phyloP scores from a whole-genome alignment of 2,888 invertebrate species.

The Mythimna loreyi region DNA sequence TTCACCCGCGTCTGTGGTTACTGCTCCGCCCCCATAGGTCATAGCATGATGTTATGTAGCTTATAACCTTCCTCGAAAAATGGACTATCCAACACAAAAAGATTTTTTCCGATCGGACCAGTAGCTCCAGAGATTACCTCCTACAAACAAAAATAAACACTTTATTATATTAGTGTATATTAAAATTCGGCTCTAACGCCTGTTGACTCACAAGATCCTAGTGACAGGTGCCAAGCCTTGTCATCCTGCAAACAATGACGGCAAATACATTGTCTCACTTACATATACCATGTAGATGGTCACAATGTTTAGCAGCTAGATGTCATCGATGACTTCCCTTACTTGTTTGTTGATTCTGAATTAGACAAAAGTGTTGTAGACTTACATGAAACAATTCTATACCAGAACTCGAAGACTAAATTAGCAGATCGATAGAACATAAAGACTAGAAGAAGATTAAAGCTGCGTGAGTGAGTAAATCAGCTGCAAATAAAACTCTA shows the following conservation, averaged over 20 bases:
- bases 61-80: no score
- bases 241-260: slow-evolving; percentile 55
- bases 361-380: not conserved
- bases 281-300: slow-evolving; percentile 6
- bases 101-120: no score
- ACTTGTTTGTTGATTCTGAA: slow-evolving; percentile 28
- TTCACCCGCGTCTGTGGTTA: no score
- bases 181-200: slow-evolving; percentile 23
- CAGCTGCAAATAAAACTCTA: not conserved
- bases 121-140: no score
- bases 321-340: slow-evolving; percentile 36
- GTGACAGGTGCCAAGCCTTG: slow-evolving; percentile 24
- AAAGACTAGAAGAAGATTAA: not conserved
- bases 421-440: not conserved
- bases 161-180: no score
- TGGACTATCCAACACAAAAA: no score
- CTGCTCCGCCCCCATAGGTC: no score
- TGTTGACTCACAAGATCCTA: slow-evolving; percentile 28
- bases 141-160: no score
- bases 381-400: not conserved
- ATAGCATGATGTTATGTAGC: no score
- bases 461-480: not conserved
- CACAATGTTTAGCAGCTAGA: slow-evolving; percentile 22
- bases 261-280: slow-evolving; percentile 38
- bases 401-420: not conserved